Percentiles rank a stretch among this genome's conserved stretches.
phyloP scores from a whole-genome alignment of 2,888 invertebrate genomes.

The Pachymerium ferrugineum region DNA sequence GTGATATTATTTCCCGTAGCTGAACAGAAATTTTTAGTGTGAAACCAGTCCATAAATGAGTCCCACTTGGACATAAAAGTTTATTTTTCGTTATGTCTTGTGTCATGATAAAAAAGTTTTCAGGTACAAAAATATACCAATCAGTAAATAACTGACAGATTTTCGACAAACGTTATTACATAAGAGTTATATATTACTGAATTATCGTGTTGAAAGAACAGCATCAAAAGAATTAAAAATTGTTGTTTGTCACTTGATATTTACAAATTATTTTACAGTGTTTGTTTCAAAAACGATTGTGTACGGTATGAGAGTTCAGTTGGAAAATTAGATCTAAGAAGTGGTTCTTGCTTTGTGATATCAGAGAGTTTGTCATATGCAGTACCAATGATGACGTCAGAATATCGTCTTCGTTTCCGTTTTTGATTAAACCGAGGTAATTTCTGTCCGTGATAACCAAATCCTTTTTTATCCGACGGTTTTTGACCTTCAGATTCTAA shows the following conservation, averaged over 20 bases:
- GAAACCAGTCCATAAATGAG: background rate
- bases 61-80: background rate
- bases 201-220: too few relatives aligned
- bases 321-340: background rate
- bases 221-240: background rate
- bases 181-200: too few relatives aligned
- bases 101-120: too few relatives aligned
- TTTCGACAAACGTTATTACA: too few relatives aligned
- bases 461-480: conserved; percentile 33
- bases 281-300: background rate
- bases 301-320: background rate
- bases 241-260: background rate
- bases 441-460: conserved; percentile 29
- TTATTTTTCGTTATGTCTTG: background rate
- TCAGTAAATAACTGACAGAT: too few relatives aligned
- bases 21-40: background rate
- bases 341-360: background rate
- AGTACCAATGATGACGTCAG: background rate
- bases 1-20: background rate
- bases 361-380: background rate
- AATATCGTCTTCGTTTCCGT: background rate
- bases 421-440: background rate
- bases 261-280: background rate
- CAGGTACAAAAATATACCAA: too few relatives aligned
- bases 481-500: conserved; percentile 32